Evolutionary conservation across 2,888 invertebrate species (phyloP).

Genomic region (Epistrophe eligans): DNA sequence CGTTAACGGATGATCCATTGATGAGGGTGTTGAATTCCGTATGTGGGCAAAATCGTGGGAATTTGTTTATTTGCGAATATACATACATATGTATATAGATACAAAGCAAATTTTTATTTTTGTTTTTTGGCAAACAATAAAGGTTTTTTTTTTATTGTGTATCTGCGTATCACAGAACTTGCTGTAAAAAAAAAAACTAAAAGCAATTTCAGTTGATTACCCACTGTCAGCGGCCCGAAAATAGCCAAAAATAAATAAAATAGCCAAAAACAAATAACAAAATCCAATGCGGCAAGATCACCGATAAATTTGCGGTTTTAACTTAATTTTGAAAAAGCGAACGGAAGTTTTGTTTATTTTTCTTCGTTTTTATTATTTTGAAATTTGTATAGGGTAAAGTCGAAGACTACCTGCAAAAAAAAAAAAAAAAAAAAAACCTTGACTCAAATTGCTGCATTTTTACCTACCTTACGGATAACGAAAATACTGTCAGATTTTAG

Average conservation of each 20-base stretch:
- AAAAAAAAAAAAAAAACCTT: neutral
- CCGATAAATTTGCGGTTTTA: constrained; percentile 54
- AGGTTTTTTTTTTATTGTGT: constrained; percentile 11
- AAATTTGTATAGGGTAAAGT: constrained; percentile 27
- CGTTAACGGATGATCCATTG: constrained; percentile 45
- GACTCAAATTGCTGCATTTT: neutral
- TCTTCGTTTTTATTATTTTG: neutral
- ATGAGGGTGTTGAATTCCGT: constrained; percentile 65
- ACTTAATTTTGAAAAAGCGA: neutral
- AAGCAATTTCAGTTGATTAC: constrained; percentile 28
- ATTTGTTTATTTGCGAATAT: constrained; percentile 16
- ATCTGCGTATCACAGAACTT: constrained; percentile 1
- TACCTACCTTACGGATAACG: neutral
- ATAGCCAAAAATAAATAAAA: constrained; percentile 52
- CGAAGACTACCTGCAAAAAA: neutral
- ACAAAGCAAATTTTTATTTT: no score
- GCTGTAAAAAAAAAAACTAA: constrained; percentile 11
- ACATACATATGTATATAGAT: constrained; percentile 2
- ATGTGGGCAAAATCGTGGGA: constrained; percentile 56
- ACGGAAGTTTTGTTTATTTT: constrained; percentile 28
- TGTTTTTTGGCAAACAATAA: constrained; percentile 28
- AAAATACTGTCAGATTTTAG: no score
- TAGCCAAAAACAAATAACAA: constrained; percentile 44
- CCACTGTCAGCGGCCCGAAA: constrained; percentile 44
- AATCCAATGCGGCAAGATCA: constrained; percentile 63